phyloP scores from a whole-genome alignment of 2,888 invertebrate genomes.

The Entomobrya multifasciata region DNA sequence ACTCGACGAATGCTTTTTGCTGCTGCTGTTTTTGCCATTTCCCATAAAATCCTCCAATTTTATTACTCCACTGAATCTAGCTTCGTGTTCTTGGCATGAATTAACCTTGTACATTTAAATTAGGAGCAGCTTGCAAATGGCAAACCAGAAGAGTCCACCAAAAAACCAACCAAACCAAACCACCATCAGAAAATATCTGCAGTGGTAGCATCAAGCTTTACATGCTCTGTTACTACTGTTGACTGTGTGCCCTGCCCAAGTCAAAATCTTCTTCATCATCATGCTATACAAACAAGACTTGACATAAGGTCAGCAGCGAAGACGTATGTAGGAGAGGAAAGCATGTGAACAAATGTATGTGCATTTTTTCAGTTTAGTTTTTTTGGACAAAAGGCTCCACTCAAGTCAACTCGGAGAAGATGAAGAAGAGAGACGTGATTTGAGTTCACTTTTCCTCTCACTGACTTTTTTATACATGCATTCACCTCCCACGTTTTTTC shows the following conservation, averaged over 20 bases:
- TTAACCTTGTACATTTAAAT: slow-evolving; percentile 48
- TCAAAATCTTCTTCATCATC: too few species aligned
- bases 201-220: too few species aligned
- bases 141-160: too few species aligned
- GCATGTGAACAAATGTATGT: too few species aligned
- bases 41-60: slow-evolving; percentile 27
- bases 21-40: too few species aligned
- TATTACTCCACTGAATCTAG: slow-evolving; percentile 14
- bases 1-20: slow-evolving; percentile 12
- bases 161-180: too few species aligned
- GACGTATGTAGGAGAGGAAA: too few species aligned
- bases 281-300: slow-evolving; percentile 14
- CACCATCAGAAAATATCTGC: too few species aligned
- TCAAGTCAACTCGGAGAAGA: neutral
- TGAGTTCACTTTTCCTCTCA: slow-evolving; percentile 40
- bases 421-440: slow-evolving; percentile 47
- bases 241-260: too few species aligned
- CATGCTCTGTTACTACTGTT: too few species aligned
- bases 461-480: too few species aligned
- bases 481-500: neutral
- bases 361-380: slow-evolving; percentile 2
- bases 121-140: too few species aligned
- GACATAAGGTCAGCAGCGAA: slow-evolving; percentile 23
- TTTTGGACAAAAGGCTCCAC: slow-evolving; percentile 27
- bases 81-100: slow-evolving; percentile 18